Evolutionary conservation across 2,797 vertebrate genomes (phyloP), one percentile per base, ranked within the genome.

Genomic region (Zenarchopterus dispar): DNA sequence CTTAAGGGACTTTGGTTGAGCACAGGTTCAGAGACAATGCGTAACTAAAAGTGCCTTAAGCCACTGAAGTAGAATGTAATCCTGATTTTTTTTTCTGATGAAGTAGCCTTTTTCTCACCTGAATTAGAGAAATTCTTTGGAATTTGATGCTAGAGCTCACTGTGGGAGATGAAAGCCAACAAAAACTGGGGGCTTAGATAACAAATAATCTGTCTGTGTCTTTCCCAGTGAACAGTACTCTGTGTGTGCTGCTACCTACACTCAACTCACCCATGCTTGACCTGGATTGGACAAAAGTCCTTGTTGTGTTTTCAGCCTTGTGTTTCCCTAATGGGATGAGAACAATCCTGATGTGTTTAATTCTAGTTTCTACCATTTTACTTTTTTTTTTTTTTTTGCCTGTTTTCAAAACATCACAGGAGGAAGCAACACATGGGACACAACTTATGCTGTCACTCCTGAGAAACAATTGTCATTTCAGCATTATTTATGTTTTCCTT

Each of bases 211-310:
- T 77, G 63, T 73, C 48, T 76, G 11, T 44, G 45, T 56, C 59
- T 66, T 45, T 61, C 57, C 67, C 61, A 48, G 72, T 22, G 79
- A 89, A 88, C 84, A 89, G 79, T 75, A 61, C 68, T 58, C 68
- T 81, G 82, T 90, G 88, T 91, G 85, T 85, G 77, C 87, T 84
- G 77, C 87, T 90, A 90, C 87, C 87, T 91, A 90, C 89, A 88
- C 86, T 82, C 53, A 55, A 54, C 80, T 90, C 81, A 89, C 89
- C 86, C 87, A 90, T 91, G 90, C 89, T 89, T 92, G 89, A 92
- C 91, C 91, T 91, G 89, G 89, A 91, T 92, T 83, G 74, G 83
- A 91, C 90, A 92, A 91, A 89, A 90, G 87, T 91, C 64, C 88
- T 78, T 88, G 80, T 91, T 90, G 79, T 92, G 72, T 90, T 87